phyloP scores from a whole-genome alignment of 1,140 invertebrate species.

The Danaus melanippus region DNA sequence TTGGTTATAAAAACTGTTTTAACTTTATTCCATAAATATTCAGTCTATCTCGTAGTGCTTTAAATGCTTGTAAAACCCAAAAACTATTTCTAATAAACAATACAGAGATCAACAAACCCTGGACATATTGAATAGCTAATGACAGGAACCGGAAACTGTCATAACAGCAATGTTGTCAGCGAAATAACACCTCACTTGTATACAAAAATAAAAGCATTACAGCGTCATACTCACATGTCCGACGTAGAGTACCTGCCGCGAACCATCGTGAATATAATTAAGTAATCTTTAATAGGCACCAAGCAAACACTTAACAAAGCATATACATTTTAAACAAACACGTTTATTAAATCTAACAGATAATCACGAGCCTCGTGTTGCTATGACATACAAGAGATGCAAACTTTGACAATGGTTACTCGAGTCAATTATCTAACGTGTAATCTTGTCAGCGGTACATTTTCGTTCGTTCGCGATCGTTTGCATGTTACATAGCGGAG shows the following conservation, averaged over 20 bases:
- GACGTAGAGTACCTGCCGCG: conserved; percentile 61
- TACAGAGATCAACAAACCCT: conserved; percentile 15
- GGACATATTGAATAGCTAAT: conserved; percentile 16
- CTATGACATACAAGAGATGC: conserved; percentile 41
- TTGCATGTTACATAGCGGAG: conserved; percentile 8
- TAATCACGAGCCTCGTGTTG: conserved; percentile 32
- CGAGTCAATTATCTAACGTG: conserved; percentile 9
- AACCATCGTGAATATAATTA: conserved; percentile 39
- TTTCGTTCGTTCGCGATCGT: conserved; percentile 48
- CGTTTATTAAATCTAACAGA: conserved; percentile 2
- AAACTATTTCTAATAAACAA: conserved; percentile 2
- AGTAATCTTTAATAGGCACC: conserved; percentile 25
- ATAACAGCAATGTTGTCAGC: conserved; percentile 18
- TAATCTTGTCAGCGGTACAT: conserved; percentile 55
- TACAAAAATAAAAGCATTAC: not conserved
- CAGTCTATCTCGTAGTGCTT: too few relatives aligned
- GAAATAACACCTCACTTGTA: not conserved
- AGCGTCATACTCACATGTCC: conserved; percentile 47
- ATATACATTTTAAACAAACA: conserved; percentile 14
- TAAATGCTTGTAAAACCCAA: too few relatives aligned
- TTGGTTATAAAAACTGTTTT: too few relatives aligned
- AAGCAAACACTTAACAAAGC: not conserved
- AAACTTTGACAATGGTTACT: conserved; percentile 29
- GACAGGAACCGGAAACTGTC: conserved; percentile 18
- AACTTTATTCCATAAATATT: too few relatives aligned